A percentile compares a stretch with the other conserved stretches of the same genome.
Evolutionary conservation across 2,797 vertebrate genomes (phyloP).

Genomic region (Anas georgica): DNA sequence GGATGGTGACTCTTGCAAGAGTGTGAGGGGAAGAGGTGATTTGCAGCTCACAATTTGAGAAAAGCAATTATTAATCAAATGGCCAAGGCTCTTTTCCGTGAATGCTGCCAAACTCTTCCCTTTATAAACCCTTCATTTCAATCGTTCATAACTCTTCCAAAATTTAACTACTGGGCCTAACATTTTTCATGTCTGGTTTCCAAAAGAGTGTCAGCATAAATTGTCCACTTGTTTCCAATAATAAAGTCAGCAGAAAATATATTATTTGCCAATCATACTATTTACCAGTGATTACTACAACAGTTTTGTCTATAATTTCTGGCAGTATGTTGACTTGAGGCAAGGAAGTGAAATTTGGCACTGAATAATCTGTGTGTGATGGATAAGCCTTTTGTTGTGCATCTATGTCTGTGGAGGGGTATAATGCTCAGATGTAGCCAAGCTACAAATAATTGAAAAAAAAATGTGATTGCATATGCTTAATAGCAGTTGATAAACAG

Average conservation of each 20-base stretch:
- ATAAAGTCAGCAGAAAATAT: conserved; percentile 48
- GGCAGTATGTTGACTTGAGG: conserved; percentile 18
- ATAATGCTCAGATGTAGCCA: not conserved
- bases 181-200: conserved; percentile 46
- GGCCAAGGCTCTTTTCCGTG: not conserved
- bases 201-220: conserved; percentile 42
- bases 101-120: conserved; percentile 35
- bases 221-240: conserved; percentile 60
- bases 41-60: not conserved
- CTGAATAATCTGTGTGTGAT: not conserved
- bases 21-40: not conserved
- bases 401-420: not conserved
- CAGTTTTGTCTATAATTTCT: conserved; percentile 49
- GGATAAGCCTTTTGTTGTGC: not conserved
- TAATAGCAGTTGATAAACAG: not conserved
- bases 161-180: conserved; percentile 42
- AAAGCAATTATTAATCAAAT: not conserved
- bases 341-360: conserved; percentile 33
- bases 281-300: conserved; percentile 44
- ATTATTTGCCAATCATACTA: conserved; percentile 55
- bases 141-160: not conserved
- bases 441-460: conserved; percentile 46
- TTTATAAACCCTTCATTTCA: conserved; percentile 46
- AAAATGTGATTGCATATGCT: not conserved
- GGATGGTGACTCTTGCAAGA: not conserved